A percentile compares a stretch with the other conserved stretches of the same genome.
These are phyloP conservation scores for Tenebrosternarchus preto DNA, from an alignment of 2,113 vertebrate species.

Conservation along the genomic window DNA sequence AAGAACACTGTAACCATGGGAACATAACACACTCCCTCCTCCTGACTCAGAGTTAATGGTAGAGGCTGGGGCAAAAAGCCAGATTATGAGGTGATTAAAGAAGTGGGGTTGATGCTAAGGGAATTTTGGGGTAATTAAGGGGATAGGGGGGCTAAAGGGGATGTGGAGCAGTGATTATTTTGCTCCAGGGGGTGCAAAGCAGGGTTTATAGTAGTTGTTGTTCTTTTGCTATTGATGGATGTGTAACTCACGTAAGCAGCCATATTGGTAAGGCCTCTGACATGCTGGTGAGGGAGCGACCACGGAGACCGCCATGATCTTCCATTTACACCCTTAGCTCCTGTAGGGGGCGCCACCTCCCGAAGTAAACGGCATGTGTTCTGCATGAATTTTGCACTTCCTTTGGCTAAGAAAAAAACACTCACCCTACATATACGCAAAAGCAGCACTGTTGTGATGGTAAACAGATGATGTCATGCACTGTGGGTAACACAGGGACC, in stretches of 20 bases:
- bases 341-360: background rate
- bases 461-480: background rate
- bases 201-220: background rate
- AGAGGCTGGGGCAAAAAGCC: background rate
- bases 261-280: background rate
- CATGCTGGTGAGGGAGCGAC: background rate
- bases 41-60: too few species aligned
- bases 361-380: background rate
- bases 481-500: background rate
- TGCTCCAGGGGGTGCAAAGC: background rate
- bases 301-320: too few species aligned
- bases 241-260: background rate
- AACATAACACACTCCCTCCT: too few species aligned
- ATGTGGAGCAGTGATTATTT: slow-evolving; percentile 4
- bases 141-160: background rate
- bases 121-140: slow-evolving; percentile 30
- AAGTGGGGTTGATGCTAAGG: background rate
- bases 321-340: background rate
- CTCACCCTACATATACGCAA: background rate
- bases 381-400: background rate
- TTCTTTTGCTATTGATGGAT: too few species aligned
- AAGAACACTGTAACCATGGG: too few species aligned
- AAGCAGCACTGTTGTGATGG: background rate
- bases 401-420: background rate
- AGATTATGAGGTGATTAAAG: background rate